These are phyloP conservation scores for Argyresthia goedartella DNA, from an alignment of 2,888 invertebrate genomes.

Conservation along the genomic window DNA sequence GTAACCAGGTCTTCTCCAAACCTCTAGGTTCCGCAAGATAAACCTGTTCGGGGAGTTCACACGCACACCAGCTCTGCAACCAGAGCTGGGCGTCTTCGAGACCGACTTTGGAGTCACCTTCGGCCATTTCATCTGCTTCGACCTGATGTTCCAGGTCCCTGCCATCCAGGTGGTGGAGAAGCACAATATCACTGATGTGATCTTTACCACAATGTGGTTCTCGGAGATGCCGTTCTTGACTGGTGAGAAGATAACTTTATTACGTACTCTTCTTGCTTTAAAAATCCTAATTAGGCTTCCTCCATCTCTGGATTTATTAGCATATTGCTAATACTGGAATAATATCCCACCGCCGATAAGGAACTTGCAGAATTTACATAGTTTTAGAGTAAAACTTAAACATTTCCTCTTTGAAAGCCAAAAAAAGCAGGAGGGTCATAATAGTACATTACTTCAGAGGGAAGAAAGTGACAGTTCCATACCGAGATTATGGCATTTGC, in stretches of 20 bases:
- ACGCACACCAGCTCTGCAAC: slow-evolving; percentile 61
- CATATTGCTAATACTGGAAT: too few species aligned
- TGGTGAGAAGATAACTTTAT: slow-evolving; percentile 38
- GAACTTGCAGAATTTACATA: too few species aligned
- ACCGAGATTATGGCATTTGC: too few species aligned
- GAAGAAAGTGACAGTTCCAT: too few species aligned
- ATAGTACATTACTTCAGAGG: too few species aligned
- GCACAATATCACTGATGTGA: slow-evolving; percentile 69
- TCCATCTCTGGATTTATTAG: too few species aligned
- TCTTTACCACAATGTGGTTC: slow-evolving; percentile 84
- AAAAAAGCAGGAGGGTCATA: too few species aligned
- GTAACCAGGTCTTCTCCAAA: neutral
- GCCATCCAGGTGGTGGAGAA: slow-evolving; percentile 69
- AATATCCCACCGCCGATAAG: too few species aligned
- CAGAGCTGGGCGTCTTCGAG: slow-evolving; percentile 72
- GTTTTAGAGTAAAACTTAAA: too few species aligned
- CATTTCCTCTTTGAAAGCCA: too few species aligned
- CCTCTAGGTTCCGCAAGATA: slow-evolving; percentile 59
- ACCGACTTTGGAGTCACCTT: slow-evolving; percentile 87
- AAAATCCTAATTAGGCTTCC: too few species aligned
- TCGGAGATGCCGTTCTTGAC: slow-evolving; percentile 84
- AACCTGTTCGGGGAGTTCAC: slow-evolving; percentile 68
- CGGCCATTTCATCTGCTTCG: slow-evolving; percentile 87
- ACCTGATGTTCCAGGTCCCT: slow-evolving; percentile 81
- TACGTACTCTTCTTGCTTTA: too few species aligned